Evolutionary conservation across 1,140 invertebrate species (phyloP), one percentile per base, ranked within the genome.

Genomic region (Chlorops oryzae): DNA sequence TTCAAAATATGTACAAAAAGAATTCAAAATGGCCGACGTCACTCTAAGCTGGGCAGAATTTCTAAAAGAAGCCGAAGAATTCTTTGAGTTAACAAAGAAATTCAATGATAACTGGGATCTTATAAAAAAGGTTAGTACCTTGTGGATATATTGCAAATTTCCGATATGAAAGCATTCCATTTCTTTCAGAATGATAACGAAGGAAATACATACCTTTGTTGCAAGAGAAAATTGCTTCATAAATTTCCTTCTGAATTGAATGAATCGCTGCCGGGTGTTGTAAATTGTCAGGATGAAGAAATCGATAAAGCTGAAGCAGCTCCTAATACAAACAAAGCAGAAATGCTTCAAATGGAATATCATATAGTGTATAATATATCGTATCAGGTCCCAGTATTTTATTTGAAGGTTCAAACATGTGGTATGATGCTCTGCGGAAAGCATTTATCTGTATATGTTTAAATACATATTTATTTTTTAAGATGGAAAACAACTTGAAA

Each of bases 381-480:
- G 32, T 76, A 76, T 52, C 62, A 70, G 49, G 72, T 75, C 6
- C 74, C 74, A 3, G 61, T 74, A 51, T 52, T 76, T 6, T 74
- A 71, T 48, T 72, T 76, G 34, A 70, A 69, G 37, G 59, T 63
- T 3, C 68, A 73, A 48, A 64, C 62, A 55, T 61, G 58, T 57
- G 69, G 73, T 75, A 57, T n/a, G 35, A 2, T 39, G 18, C 17
- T 28, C 13, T 2, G 35, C n/a, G 25, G 6, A 13, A 42, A 40
- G 1, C 3, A 34, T 50, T 23, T 7, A 25, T 10, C 17, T 47
- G 24, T n/a, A 27, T 18, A 24, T 23, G 50, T 22, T 35, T 71
- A 0, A 50, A 12, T 3, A 9, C 10, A 25, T 12, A 28, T 34
- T 21, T 28, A 32, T 13, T 7, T 46, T 43, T 38, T 6, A 23